Evolutionary conservation across 2,797 vertebrate species (phyloP).

Genomic region (Menidia menidia): DNA sequence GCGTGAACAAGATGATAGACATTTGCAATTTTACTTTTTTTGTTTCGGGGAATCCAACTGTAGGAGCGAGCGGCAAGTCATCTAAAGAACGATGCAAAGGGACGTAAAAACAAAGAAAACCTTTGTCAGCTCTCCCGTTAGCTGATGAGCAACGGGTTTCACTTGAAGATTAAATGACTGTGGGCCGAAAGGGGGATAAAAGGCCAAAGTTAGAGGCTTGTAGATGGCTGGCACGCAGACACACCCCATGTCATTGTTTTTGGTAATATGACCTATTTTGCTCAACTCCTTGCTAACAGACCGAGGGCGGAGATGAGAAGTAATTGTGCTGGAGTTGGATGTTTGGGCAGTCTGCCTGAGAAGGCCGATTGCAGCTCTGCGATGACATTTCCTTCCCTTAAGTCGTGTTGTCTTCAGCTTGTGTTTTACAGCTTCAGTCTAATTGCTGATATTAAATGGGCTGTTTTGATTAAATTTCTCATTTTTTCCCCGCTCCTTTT

Average conservation of each 20-base stretch:
- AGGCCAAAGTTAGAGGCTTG: conserved; percentile 35
- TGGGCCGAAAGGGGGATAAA: conserved; percentile 27
- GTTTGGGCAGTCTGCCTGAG: conserved; percentile 31
- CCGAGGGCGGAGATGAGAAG: conserved; percentile 53
- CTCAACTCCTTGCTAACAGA: conserved; percentile 47
- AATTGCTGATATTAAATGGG: conserved; percentile 17
- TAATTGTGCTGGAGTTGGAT: conserved; percentile 40
- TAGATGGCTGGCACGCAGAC: conserved; percentile 47
- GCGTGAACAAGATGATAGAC: not conserved
- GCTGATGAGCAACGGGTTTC: conserved; percentile 12
- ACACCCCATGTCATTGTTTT: conserved; percentile 69
- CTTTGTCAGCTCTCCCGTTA: conserved; percentile 20
- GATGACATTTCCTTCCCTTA: conserved; percentile 22
- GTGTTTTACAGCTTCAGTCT: conserved; percentile 25
- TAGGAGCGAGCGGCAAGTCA: not conserved
- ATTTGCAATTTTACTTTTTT: not conserved
- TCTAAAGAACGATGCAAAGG: not conserved
- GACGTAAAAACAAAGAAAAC: not conserved
- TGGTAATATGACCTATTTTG: conserved; percentile 81
- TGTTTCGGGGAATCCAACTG: not conserved
- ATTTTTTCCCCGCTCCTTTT: conserved; percentile 15
- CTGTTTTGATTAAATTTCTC: not conserved
- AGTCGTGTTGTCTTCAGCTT: not conserved
- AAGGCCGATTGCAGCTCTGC: conserved; percentile 40
- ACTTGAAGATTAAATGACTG: conserved; percentile 9